These are phyloP conservation scores for Epinephelus fuscoguttatus DNA, from an alignment of 2,113 vertebrate species.

Conservation along the genomic window DNA sequence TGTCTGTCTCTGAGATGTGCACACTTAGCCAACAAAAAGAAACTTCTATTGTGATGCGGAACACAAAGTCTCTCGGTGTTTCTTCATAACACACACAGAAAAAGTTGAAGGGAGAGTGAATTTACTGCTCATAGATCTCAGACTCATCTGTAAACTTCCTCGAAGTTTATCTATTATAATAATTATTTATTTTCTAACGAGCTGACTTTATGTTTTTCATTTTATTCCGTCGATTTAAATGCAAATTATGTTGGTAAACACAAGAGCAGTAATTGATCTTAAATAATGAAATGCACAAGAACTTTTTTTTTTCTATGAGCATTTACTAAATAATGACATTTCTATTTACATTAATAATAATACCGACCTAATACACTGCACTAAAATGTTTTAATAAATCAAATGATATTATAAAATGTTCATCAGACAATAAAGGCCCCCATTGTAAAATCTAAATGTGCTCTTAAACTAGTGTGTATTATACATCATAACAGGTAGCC, in stretches of 20 bases:
- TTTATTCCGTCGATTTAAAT: constrained; percentile 21
- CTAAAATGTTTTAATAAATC: neutral
- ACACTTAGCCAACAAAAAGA: neutral
- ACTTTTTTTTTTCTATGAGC: neutral
- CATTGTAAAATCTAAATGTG: neutral
- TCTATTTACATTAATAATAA: neutral
- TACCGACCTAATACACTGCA: neutral
- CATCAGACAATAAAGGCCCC: neutral
- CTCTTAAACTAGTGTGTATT: neutral
- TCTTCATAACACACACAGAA: neutral
- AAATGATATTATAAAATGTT: neutral
- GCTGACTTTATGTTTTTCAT: neutral
- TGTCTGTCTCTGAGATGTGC: neutral
- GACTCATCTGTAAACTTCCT: neutral
- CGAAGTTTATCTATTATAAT: neutral
- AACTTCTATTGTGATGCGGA: neutral
- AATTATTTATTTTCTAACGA: constrained; percentile 8
- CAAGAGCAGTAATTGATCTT: neutral
- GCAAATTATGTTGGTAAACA: neutral
- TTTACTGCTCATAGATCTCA: neutral
- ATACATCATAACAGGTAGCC: neutral
- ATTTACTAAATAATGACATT: neutral
- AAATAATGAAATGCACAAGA: neutral
- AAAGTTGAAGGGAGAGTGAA: neutral
- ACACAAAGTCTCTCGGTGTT: neutral